Percentiles rank a stretch among this genome's conserved stretches.
These are phyloP conservation scores for Papilio demoleus DNA, from an alignment of 2,888 invertebrate genomes.

Conservation along the genomic window DNA sequence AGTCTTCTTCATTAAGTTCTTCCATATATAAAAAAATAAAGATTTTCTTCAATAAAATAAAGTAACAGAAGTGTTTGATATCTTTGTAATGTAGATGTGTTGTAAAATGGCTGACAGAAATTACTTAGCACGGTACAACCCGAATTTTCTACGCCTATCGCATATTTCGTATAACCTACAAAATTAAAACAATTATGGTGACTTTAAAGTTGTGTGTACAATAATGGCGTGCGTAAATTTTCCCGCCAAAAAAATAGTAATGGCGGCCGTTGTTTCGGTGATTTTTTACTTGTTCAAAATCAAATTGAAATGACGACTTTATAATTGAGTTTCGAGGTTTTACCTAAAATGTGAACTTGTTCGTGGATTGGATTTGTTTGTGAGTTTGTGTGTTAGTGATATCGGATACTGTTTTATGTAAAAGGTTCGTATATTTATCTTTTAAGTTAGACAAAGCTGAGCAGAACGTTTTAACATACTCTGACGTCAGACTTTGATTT, in stretches of 20 bases:
- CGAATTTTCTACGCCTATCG: conserved; percentile 51
- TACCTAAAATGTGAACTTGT: conserved; percentile 59
- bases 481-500: conserved; percentile 24
- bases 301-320: conserved; percentile 78
- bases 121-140: conserved; percentile 60
- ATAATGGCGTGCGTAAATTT: conserved; percentile 72
- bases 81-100: too few relatives aligned
- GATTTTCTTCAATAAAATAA: not conserved
- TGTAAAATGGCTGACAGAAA: conserved; percentile 60
- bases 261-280: conserved; percentile 65
- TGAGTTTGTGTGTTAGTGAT: conserved; percentile 43
- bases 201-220: conserved; percentile 7
- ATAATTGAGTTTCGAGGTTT: conserved; percentile 49
- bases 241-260: conserved; percentile 77
- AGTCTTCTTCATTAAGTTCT: conserved; percentile 47
- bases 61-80: not conserved
- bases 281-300: conserved; percentile 78
- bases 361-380: conserved; percentile 46
- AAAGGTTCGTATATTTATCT: conserved; percentile 28
- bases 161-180: conserved; percentile 48
- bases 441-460: not conserved
- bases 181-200: conserved; percentile 25
- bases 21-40: conserved; percentile 33
- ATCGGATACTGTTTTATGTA: not conserved
- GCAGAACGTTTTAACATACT: too few relatives aligned